Evolutionary conservation across 1,140 invertebrate species (phyloP), one percentile per base, ranked within the genome.

Genomic region (Zaprionus gabonicus): DNA sequence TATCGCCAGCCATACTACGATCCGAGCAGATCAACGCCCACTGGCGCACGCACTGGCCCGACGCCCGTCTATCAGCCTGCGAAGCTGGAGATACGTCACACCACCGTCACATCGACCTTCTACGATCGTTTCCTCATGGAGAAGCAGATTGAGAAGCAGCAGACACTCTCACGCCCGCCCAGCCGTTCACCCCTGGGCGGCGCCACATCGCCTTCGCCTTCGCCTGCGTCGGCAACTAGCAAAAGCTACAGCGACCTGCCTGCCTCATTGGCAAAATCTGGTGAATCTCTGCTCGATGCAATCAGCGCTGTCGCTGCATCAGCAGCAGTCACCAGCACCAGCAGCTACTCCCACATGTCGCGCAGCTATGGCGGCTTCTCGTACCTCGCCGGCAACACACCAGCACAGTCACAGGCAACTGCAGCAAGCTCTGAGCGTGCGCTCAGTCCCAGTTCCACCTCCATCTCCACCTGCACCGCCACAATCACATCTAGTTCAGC

Each of bases 81-180:
- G 23, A 92, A 92, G 78, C 76, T 93, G 17, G 91, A 93, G 55
- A 92, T 93, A 17, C 91, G 92, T 1, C 92, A 93, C 71, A 93
- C 92, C 38, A 93, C 92, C 15, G 92, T 93, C 25, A 93, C 92
- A 6, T 91, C 92, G 13, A 93, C 92, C 38, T 92, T 93, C 63
- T 93, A 93, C 51, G 92, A 93, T 78, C 92, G 92, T 10, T 91
- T 91, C 51, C 74, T 93, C 10, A 91, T 83, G 20, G 91, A 93
- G 60, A 93, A 90, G 58, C 82, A 93, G 57, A 90, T 92, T 57
- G 91, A 92, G 51, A 86, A 86, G 66, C 72, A 82, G 34, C 72
- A 83, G 36, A 88, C 77, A n/a, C 62, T 82, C 15, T 74, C 78
- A 27, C 86, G 81, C 25, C 80, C 90, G 31, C 71, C 72, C 31